These are phyloP conservation scores for Andrena minutula DNA, from an alignment of 2,888 invertebrate species.

Conservation along the genomic window DNA sequence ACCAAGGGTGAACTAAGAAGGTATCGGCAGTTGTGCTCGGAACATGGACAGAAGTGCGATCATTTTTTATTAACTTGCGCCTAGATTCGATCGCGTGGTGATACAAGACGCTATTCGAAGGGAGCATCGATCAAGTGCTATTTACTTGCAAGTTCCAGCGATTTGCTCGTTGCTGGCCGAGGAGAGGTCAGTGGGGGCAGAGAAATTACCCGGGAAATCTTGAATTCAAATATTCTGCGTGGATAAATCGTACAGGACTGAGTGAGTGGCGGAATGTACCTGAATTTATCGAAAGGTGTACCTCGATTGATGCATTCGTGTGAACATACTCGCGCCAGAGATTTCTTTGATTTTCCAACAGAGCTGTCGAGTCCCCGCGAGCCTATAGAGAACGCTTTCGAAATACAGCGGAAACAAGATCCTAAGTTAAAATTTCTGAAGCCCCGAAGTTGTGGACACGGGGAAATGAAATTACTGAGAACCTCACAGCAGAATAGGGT, in stretches of 20 bases:
- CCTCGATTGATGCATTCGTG: background rate
- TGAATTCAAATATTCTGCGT: constrained; percentile 18
- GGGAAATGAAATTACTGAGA: background rate
- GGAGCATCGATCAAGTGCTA: constrained; percentile 49
- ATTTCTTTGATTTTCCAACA: background rate
- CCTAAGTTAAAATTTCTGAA: background rate
- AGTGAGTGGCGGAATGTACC: constrained; percentile 29
- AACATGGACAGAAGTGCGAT: constrained; percentile 74
- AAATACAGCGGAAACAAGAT: background rate
- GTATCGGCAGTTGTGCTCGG: constrained; percentile 81
- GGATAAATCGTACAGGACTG: background rate
- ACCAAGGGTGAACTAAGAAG: constrained; percentile 80
- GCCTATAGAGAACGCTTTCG: background rate
- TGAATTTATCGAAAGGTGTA: constrained; percentile 13
- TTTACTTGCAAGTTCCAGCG: constrained; percentile 21
- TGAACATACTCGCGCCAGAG: background rate
- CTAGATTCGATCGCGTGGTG: constrained; percentile 59
- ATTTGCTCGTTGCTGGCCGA: background rate
- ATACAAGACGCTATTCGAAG: constrained; percentile 26
- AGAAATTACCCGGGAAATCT: background rate
- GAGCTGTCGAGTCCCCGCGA: background rate
- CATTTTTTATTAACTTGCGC: constrained; percentile 54
- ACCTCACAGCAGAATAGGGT: background rate
- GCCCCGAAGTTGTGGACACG: background rate
- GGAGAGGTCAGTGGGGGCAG: constrained; percentile 6